Percentiles rank a stretch among this genome's conserved stretches.
Conservation (phyloP, 2,797 vertebrate genomes). For the Myotis planiceps region DNA sequence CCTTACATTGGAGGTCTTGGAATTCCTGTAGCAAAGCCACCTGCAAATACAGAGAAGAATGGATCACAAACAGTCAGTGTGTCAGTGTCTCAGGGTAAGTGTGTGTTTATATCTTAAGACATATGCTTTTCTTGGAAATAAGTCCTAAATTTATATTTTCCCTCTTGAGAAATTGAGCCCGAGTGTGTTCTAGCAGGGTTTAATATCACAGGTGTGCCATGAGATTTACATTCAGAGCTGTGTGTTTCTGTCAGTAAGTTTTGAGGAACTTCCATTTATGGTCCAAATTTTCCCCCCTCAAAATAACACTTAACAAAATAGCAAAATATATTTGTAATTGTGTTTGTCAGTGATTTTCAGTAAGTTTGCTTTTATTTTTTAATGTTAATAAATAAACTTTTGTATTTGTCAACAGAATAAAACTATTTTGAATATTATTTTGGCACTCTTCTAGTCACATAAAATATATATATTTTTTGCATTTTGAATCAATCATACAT, state of each 20-base stretch:
- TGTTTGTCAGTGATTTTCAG: constrained; percentile 10
- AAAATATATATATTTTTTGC: neutral
- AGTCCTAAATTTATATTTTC: neutral
- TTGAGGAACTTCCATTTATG: neutral
- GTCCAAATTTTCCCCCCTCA: neutral
- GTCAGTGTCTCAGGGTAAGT: constrained; percentile 96
- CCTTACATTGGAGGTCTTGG: constrained; percentile 97
- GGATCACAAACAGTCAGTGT: constrained; percentile 96
- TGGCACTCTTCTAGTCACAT: neutral
- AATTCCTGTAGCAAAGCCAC: constrained; percentile 96
- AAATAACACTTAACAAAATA: neutral
- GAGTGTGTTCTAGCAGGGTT: neutral
- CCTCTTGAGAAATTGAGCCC: neutral
- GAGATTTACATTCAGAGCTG: neutral
- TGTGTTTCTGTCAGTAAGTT: neutral
- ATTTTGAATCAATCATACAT: neutral
- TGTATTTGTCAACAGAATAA: neutral
- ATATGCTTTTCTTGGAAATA: neutral
- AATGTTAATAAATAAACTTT: neutral
- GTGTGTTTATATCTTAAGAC: constrained; percentile 13
- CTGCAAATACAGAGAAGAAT: constrained; percentile 93
- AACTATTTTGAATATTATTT: neutral
- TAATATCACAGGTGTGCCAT: neutral
- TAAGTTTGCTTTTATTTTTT: constrained; percentile 26
- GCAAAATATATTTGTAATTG: neutral